phyloP scores from a whole-genome alignment of 1,140 invertebrate genomes.

The Bombus pyrosoma region DNA sequence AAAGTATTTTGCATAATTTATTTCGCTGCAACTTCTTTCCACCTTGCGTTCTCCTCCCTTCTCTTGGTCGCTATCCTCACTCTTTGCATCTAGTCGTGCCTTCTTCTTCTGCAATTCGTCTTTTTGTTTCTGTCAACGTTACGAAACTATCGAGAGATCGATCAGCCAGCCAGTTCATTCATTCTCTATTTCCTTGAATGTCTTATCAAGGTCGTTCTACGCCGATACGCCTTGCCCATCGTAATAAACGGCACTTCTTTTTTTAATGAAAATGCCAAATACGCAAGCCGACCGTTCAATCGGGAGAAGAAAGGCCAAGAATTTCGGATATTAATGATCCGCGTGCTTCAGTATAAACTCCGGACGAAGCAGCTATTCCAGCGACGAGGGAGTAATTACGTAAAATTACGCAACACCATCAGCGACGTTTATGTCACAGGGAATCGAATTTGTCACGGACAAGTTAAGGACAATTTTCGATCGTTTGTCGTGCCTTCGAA shows the following conservation, averaged over 20 bases:
- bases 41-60: conserved; percentile 47
- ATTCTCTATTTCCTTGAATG: not conserved
- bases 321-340: conserved; percentile 23
- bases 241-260: not conserved
- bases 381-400: conserved; percentile 53
- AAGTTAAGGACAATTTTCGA: conserved; percentile 24
- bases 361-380: not conserved
- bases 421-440: conserved; percentile 34
- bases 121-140: conserved; percentile 10
- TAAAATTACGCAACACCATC: conserved; percentile 55
- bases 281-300: not conserved
- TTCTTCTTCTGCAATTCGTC: conserved; percentile 44
- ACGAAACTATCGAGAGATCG: not conserved
- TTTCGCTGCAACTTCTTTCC: conserved; percentile 75
- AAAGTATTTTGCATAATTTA: conserved; percentile 80
- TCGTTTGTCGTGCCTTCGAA: not conserved
- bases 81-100: conserved; percentile 32
- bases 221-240: not conserved
- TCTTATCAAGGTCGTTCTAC: not conserved
- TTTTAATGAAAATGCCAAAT: not conserved
- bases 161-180: not conserved
- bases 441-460: conserved; percentile 37
- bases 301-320: not conserved
- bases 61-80: not conserved
- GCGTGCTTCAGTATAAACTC: conserved; percentile 1